phyloP scores from a whole-genome alignment of 1,140 invertebrate species.

The Hormaphis cornu region DNA sequence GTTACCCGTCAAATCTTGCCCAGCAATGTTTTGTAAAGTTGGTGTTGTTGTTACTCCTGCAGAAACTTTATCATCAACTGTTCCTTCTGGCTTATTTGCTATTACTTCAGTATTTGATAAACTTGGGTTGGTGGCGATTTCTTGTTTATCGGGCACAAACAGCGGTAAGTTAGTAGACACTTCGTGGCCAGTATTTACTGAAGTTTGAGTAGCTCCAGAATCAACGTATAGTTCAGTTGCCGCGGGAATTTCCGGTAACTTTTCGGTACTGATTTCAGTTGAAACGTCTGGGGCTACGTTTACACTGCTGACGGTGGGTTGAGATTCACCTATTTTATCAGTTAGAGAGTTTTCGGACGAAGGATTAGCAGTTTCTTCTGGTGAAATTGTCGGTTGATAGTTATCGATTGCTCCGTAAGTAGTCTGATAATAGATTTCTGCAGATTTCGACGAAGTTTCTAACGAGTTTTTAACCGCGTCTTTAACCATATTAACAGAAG shows the following conservation, averaged over 20 bases:
- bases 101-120: neutral
- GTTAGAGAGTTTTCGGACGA: neutral
- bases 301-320: neutral
- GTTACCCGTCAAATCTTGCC: neutral
- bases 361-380: neutral
- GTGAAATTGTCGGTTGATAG: neutral
- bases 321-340: neutral
- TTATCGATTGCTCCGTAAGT: neutral
- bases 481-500: constrained; percentile 3
- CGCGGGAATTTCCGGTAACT: neutral
- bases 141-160: neutral
- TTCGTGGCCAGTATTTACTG: neutral
- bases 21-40: neutral
- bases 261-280: neutral
- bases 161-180: neutral
- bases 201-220: neutral
- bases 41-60: neutral
- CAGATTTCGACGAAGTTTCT: constrained; percentile 9
- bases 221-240: neutral
- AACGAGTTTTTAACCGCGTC: constrained; percentile 11
- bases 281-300: neutral
- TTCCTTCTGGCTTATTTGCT: neutral
- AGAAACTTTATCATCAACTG: neutral
- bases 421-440: neutral
- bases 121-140: neutral